phyloP scores from a whole-genome alignment of 2,113 vertebrate genomes.

The Anhinga rufa region DNA sequence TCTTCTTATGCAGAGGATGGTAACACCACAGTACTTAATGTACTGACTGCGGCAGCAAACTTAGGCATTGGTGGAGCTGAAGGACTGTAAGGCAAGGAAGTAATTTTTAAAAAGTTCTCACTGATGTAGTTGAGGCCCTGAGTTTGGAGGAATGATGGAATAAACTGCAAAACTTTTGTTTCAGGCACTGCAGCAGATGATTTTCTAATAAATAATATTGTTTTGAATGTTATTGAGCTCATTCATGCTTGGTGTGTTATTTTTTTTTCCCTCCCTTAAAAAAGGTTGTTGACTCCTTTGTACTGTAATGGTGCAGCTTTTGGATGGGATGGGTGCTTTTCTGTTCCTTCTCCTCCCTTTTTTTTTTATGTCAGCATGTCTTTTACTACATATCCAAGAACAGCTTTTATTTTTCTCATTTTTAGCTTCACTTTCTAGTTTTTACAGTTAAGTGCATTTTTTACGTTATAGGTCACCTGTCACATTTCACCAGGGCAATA shows the following conservation, averaged over 20 bases:
- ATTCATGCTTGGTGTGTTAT: neutral
- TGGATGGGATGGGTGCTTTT: neutral
- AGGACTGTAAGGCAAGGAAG: neutral
- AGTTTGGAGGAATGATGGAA: neutral
- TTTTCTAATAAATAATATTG: neutral
- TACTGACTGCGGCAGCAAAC: neutral
- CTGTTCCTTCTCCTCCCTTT: neutral
- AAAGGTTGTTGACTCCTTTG: neutral
- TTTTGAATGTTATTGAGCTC: neutral
- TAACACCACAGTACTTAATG: neutral
- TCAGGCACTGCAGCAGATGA: neutral
- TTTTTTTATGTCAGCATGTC: neutral
- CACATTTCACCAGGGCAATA: neutral
- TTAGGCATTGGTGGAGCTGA: neutral
- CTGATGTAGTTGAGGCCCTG: neutral
- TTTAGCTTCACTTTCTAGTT: slow-evolving; percentile 33
- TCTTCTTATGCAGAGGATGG: neutral
- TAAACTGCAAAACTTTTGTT: neutral
- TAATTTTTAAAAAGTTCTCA: neutral
- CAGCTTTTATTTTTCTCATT: slow-evolving; percentile 20
- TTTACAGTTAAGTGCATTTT: slow-evolving; percentile 55
- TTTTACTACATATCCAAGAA: neutral
- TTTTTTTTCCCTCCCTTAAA: neutral
- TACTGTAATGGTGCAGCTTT: neutral
- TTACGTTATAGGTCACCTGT: slow-evolving; percentile 44